Evolutionary conservation across 2,888 invertebrate species (phyloP), one percentile per base, ranked within the genome.

Genomic region (Lepetodrilus schrolli): DNA sequence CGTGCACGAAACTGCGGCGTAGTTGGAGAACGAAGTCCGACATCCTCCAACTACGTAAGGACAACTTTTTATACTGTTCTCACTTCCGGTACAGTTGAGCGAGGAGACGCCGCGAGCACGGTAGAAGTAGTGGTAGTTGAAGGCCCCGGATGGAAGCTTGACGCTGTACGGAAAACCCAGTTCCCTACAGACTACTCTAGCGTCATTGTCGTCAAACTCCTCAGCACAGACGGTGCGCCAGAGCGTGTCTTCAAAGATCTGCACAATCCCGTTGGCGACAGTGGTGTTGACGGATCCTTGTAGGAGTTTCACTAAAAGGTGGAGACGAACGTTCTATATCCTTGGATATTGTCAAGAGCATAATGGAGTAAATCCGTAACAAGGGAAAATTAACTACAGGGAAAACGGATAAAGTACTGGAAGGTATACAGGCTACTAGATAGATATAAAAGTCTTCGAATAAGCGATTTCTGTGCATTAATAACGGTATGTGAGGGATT

Each of bases 101-200:
- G 78, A 79, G 51, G 80, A 80, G 74, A 83, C 79, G 66, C 79
- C 80, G 43, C 77, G 69, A 13, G 17, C 3, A 10, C 20, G 7
- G 38, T 82, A 80, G 70, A 81, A 81, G 17, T n/a, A 68, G 5
- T 20, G 26, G 2, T 5, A 0, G 0, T 83, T 83, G 74, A 79
- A 86, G 4, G 84, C 81, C 2, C 79, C 79, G 78, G 83, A 83
- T 47, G 84, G 84, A 30, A 84, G 51, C 8, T 83, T 79, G 7
- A 82, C 51, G 26, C 85, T 84, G 49, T 72, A 76, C 4, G 82
- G 74, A 68, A 75, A 85, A 0, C 84, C 85, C 1, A 86, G 71
- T 68, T 86, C 83, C 71, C 75, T 38, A 73, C 86, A 86, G 4
- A 83, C 81, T 4, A 86, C 81, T 34, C 75, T 83, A 82, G 78